Conservation (phyloP, 1,140 invertebrate genomes). For the Drosophila varians region DNA sequence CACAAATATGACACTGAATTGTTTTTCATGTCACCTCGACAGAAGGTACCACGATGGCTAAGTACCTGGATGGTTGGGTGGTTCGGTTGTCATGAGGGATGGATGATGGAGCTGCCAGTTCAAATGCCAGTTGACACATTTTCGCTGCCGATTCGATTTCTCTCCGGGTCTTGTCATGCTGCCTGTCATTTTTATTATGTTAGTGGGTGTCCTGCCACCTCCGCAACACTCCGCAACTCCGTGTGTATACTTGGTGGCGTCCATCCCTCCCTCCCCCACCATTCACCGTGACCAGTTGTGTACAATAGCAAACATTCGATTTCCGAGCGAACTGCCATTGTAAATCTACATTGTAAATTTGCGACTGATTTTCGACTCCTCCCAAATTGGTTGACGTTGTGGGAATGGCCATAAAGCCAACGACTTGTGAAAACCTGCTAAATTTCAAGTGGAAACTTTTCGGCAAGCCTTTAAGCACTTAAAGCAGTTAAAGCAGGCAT, state of each 20-base stretch:
- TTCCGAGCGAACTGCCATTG: constrained; percentile 24
- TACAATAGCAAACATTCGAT: constrained; percentile 38
- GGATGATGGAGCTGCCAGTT: constrained; percentile 39
- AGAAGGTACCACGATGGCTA: constrained; percentile 16
- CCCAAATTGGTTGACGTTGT: constrained; percentile 44
- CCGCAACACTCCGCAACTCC: too few species aligned
- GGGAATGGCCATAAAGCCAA: constrained; percentile 41
- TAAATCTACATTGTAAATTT: constrained; percentile 66
- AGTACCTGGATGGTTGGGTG: too few species aligned
- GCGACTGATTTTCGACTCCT: constrained; percentile 53
- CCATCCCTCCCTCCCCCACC: neutral
- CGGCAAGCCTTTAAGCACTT: neutral
- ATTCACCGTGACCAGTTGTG: neutral
- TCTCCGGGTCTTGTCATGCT: constrained; percentile 35
- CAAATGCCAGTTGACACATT: constrained; percentile 76
- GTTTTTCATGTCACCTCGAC: constrained; percentile 57
- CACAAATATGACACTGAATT: constrained; percentile 78
- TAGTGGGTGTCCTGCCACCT: constrained; percentile 5
- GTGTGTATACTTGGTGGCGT: too few species aligned
- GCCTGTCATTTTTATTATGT: constrained; percentile 41
- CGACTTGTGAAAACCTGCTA: constrained; percentile 34
- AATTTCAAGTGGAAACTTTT: constrained; percentile 1
- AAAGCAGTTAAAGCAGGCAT: constrained; percentile 6
- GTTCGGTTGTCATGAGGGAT: neutral
- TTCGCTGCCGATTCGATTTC: constrained; percentile 39